phyloP scores from a whole-genome alignment of 2,113 vertebrate genomes.

The Noturus placidus region DNA sequence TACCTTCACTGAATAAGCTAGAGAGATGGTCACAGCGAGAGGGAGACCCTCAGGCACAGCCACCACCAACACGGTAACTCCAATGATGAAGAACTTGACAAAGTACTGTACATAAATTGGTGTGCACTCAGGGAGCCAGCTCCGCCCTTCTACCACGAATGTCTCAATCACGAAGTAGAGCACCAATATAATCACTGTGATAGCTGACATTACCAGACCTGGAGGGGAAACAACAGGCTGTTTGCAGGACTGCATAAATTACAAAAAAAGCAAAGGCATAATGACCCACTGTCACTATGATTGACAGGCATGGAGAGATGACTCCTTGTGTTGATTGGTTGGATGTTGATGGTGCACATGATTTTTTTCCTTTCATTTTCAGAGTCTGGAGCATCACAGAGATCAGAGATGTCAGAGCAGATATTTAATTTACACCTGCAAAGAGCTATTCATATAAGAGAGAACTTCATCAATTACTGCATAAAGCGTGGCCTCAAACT shows the following conservation, averaged over 20 bases:
- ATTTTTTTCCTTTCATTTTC: background rate
- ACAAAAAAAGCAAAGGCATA: conserved; percentile 4
- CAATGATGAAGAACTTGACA: conserved; percentile 94
- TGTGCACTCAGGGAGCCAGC: conserved; percentile 83
- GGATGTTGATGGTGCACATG: background rate
- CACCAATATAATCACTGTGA: conserved; percentile 90
- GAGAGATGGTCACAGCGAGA: conserved; percentile 88
- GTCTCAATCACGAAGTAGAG: conserved; percentile 89
- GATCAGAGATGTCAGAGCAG: background rate
- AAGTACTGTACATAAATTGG: conserved; percentile 89
- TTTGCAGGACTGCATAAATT: background rate
- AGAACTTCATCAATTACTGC: background rate
- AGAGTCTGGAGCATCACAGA: background rate
- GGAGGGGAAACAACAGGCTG: conserved; percentile 45
- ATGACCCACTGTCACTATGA: background rate
- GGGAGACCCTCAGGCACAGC: conserved; percentile 89
- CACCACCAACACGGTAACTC: conserved; percentile 88
- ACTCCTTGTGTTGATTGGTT: background rate
- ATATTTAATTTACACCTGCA: background rate
- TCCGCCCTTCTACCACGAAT: conserved; percentile 78
- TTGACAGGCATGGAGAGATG: background rate
- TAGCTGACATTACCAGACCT: conserved; percentile 91
- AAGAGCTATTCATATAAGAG: background rate
- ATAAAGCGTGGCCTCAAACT: background rate
- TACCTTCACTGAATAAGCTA: conserved; percentile 93